phyloP scores from a whole-genome alignment of 2,113 vertebrate genomes.

The Paedocypris sp. region DNA sequence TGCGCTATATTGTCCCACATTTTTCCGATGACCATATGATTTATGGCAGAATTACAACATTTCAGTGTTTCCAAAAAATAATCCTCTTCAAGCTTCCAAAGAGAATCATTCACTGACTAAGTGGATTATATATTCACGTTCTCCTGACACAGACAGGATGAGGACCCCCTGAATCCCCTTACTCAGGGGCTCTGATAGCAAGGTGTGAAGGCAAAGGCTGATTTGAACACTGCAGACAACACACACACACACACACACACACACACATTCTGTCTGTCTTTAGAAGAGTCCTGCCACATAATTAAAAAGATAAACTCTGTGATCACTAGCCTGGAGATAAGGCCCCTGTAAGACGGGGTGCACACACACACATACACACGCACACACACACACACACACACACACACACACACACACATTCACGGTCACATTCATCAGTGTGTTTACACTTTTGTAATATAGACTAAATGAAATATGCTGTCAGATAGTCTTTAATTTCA shows the following conservation, averaged over 20 bases:
- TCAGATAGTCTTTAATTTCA: slow-evolving; percentile 24
- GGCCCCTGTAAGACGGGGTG: slow-evolving; percentile 53
- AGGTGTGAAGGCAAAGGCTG: slow-evolving; percentile 40
- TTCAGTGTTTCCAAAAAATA: not conserved
- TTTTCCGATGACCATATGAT: too few species aligned
- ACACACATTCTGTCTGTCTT: slow-evolving; percentile 18
- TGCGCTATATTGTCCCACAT: too few species aligned
- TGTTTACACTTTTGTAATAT: slow-evolving; percentile 23
- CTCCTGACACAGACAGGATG: slow-evolving; percentile 37
- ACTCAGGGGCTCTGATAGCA: slow-evolving; percentile 51
- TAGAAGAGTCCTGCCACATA: slow-evolving; percentile 60
- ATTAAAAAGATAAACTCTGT: slow-evolving; percentile 62
- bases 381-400: slow-evolving; percentile 10
- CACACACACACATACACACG: slow-evolving; percentile 10
- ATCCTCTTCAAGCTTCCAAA: not conserved
- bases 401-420: slow-evolving; percentile 1
- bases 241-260: slow-evolving; percentile 2
- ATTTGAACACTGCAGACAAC: slow-evolving; percentile 16
- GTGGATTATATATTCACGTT: slow-evolving; percentile 49
- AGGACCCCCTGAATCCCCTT: slow-evolving; percentile 30
- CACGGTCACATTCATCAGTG: not conserved
- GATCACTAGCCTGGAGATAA: slow-evolving; percentile 57
- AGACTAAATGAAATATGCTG: slow-evolving; percentile 32
- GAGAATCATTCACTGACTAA: too few species aligned
- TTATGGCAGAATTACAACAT: too few species aligned